Evolutionary conservation across 2,113 vertebrate genomes (phyloP).

Genomic region (Apus apus): DNA sequence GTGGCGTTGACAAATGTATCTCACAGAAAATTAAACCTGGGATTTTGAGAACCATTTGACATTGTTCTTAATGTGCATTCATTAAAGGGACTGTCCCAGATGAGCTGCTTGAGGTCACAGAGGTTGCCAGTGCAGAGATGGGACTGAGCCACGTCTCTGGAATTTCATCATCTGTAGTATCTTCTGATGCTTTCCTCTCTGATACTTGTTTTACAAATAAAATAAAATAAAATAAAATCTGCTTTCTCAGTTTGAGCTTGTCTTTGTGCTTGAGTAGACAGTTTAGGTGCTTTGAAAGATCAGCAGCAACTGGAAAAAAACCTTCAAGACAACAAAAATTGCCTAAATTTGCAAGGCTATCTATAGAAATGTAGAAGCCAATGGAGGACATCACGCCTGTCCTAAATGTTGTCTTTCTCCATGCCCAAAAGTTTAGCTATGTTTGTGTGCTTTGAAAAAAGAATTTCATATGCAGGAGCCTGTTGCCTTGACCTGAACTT

Average conservation of each 20-base stretch:
- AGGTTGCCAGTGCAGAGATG: neutral
- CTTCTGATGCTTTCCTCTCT: neutral
- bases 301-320: neutral
- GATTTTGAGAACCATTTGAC: neutral
- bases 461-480: constrained; percentile 21
- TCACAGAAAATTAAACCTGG: neutral
- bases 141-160: neutral
- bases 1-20: neutral
- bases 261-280: neutral
- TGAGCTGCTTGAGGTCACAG: neutral
- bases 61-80: neutral
- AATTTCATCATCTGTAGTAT: neutral
- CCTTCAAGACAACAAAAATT: neutral
- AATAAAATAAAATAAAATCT: neutral
- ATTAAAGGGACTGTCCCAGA: neutral
- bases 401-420: neutral
- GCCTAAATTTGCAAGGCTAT: neutral
- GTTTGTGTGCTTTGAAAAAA: constrained; percentile 29
- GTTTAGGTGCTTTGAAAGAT: neutral
- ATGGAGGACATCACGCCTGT: neutral
- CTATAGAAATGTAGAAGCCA: neutral
- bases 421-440: neutral
- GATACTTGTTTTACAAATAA: neutral
- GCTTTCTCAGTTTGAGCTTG: neutral
- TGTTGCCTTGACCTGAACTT: constrained; percentile 70